These are phyloP conservation scores for Lepidocolaptes lacrymiger DNA, from an alignment of 2,797 vertebrate species.

Conservation along the genomic window DNA sequence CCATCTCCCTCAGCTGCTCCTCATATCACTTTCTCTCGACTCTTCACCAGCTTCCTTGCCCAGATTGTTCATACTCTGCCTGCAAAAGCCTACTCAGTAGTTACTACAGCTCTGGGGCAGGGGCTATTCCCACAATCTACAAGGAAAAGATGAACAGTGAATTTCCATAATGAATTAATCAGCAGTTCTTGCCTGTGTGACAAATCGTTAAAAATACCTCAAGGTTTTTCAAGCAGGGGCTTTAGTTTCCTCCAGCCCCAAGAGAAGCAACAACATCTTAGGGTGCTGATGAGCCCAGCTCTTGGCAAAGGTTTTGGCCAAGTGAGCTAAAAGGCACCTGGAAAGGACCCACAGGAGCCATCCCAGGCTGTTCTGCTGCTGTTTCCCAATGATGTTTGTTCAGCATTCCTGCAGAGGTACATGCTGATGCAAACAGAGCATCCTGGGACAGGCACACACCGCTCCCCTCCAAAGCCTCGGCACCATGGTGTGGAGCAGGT, in stretches of 20 bases:
- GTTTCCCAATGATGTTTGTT: neutral
- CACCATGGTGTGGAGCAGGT: accelerated
- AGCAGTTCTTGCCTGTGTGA: neutral
- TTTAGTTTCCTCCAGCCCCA: neutral
- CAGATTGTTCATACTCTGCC: neutral
- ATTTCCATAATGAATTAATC: neutral
- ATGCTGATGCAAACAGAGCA: neutral
- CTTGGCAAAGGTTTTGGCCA: neutral
- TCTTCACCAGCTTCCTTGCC: neutral
- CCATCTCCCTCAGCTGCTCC: neutral
- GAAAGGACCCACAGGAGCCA: neutral
- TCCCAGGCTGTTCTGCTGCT: neutral
- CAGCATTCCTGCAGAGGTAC: neutral
- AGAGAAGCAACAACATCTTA: neutral
- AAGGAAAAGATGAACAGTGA: neutral
- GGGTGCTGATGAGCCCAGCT: accelerated
- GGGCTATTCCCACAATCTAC: neutral
- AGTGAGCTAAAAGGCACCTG: neutral
- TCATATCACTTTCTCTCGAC: neutral
- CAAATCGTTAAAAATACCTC: neutral
- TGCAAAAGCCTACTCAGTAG: neutral
- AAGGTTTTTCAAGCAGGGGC: neutral
- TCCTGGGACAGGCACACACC: accelerated
- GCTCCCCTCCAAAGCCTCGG: neutral
- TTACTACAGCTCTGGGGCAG: neutral